Base-by-base conservation (phyloP, 2,888 invertebrate species). In the Apamea crenata region DNA sequence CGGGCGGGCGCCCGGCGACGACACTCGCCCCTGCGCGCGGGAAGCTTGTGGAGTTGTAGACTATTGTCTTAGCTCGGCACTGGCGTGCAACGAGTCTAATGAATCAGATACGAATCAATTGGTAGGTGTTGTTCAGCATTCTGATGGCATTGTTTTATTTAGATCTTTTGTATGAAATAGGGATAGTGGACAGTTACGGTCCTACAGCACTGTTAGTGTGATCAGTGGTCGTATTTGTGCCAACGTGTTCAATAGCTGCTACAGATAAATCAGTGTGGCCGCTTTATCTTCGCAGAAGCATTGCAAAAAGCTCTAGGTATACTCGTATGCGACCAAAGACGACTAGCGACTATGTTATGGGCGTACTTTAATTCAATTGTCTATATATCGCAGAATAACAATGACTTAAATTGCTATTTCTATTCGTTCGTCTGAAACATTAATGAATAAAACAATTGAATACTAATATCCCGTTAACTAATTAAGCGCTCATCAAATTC, bases 391-490 rank as follows among this genome's bases (percentile, higher is more conserved):
- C n/a, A 67, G 69, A 83, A 87, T 78, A 47, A 56, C 25, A 84
- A 78, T 44, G 18, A 63, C 6, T n/a, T 16, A n/a, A 56, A 63
- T 77, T 44, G 61, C 47, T 59, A 87, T 69, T 83, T 47, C 21
- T 65, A 32, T 72, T 66, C n/a, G 1, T 82, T 56, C 18, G 12
- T 59, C 50, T 59, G 29, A 63, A 71, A 44, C 29, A 47, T 18
- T 18, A 36, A 77, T 87, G 56, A 86, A 78, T 83, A 67, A 80
- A 69, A 74, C 65, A 75, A 61, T 50, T 59, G 59, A 29, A 29
- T 70, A 53, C 32, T 47, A 61, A 66, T 29, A 59, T 32, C 47
- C n/a, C 8, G 29, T 8, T 68, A 69, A 67, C 1, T 74, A 67
- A 83, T 83, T 61, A 56, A 44, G 56, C 16, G 16, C 61, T 86